A percentile compares a stretch with the other conserved stretches of the same genome.
phyloP scores from a whole-genome alignment of 2,888 invertebrate genomes.

The Drosophila yooni region DNA sequence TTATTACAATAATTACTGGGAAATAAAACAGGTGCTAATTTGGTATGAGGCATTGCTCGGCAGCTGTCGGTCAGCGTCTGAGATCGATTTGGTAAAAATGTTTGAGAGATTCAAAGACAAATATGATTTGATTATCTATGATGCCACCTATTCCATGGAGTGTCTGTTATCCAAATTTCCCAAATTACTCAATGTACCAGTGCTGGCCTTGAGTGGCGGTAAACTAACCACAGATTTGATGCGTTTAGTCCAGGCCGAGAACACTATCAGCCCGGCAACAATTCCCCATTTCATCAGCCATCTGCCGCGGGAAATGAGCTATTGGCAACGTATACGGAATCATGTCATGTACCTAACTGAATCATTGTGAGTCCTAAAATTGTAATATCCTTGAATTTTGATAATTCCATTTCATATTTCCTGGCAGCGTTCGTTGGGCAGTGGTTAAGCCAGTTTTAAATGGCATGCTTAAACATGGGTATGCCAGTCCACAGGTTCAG shows the following conservation, averaged over 20 bases:
- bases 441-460: slow-evolving; percentile 28
- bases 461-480: background rate
- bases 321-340: slow-evolving; percentile 60
- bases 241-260: slow-evolving; percentile 44
- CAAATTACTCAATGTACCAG: slow-evolving; percentile 10
- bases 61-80: slow-evolving; percentile 45
- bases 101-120: background rate
- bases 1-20: slow-evolving; percentile 22
- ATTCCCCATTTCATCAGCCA: slow-evolving; percentile 57
- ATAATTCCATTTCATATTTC: background rate
- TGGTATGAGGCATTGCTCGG: slow-evolving; percentile 65
- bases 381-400: fast-evolving
- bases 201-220: slow-evolving; percentile 62
- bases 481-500: slow-evolving; percentile 35
- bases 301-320: slow-evolving; percentile 51
- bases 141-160: slow-evolving; percentile 52
- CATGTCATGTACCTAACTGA: slow-evolving; percentile 48
- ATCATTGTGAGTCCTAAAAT: slow-evolving; percentile 51
- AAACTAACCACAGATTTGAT: slow-evolving; percentile 56
- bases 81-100: background rate
- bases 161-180: slow-evolving; percentile 42
- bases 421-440: slow-evolving; percentile 24
- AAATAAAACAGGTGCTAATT: slow-evolving; percentile 54
- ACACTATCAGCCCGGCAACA: slow-evolving; percentile 55
- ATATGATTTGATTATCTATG: slow-evolving; percentile 63